Evolutionary conservation across 2,113 vertebrate genomes (phyloP).

Genomic region (Corythaixoides concolor): DNA sequence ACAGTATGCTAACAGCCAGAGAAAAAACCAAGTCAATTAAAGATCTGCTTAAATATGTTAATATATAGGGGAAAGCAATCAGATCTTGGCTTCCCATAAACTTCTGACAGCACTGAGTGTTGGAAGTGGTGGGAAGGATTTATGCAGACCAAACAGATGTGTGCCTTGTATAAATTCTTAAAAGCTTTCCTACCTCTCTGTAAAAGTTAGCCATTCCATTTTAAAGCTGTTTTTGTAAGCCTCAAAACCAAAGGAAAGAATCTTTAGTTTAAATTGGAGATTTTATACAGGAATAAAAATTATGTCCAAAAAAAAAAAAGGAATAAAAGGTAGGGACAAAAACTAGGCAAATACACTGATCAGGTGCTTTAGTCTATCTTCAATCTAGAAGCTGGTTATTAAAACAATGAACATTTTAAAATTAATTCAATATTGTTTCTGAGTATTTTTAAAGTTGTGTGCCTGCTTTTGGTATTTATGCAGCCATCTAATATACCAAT

Average conservation of each 20-base stretch:
- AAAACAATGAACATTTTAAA: neutral
- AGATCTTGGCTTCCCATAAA: neutral
- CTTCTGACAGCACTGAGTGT: neutral
- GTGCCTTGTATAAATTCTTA: neutral
- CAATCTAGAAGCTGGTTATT: neutral
- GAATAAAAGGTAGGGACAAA: neutral
- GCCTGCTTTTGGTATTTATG: neutral
- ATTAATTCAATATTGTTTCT: neutral
- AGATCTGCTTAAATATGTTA: neutral
- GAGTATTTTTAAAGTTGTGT: neutral
- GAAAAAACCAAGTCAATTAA: neutral
- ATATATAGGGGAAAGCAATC: neutral
- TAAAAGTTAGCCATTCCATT: neutral
- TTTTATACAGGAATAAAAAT: neutral
- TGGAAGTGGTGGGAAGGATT: neutral
- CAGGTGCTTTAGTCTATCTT: neutral
- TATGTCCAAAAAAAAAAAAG: neutral
- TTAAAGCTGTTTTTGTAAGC: neutral
- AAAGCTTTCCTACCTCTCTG: neutral
- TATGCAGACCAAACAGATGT: neutral
- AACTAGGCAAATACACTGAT: neutral
- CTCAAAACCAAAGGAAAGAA: neutral
- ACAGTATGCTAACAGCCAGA: neutral
- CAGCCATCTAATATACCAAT: neutral
- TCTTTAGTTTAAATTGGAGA: neutral